Base-by-base conservation (phyloP, 2,113 vertebrate species). In the Gallinago media region DNA sequence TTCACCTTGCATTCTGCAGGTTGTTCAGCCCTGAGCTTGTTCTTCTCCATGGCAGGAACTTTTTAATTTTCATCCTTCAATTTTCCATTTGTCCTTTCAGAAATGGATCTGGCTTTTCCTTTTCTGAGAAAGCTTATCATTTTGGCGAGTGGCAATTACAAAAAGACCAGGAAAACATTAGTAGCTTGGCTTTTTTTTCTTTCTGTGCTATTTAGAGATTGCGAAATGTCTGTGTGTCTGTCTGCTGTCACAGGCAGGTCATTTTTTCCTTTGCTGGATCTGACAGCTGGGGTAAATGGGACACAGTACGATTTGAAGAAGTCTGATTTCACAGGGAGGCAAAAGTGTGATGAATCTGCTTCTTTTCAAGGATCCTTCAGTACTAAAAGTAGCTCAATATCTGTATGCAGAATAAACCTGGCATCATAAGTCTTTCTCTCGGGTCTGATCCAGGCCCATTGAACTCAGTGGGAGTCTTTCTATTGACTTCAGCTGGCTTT, bases 401-500 rank as follows among this genome's bases (percentile, higher is more conserved):
- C 38, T 74, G 32, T 32, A 75, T 89, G 92, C 74, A 80, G 74
- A 92, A 67, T 70, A 72, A 91, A 58, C 77, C 85, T 47, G 32
- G 66, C 44, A 44, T 95, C 94, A 72, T 96, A 73, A 93, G 72
- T 94, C 87, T 95, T 88, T 42, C 73, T 88, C 47, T 2, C 19
- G 73, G 72, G 88, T 78, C 83, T 93, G 88, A 26, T 91, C 97
- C 91, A 95, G 94, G 79, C 88, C 65, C 68, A 42, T 3, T 88
- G 94, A 94, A 91, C 85, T 94, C 93, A 34, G 58, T 80, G 72
- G 79, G 78, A 94, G 65, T 75, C 89, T 80, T 95, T 94, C 89
- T 94, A 66, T 88, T 92, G 83, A 84, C 88, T 92, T 92, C 90
- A 91, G 22, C 77, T 85, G 92, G 92, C 92, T 95, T 80, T 77